phyloP scores from a whole-genome alignment of 2,888 invertebrate species.

The Eilema sororculum region DNA sequence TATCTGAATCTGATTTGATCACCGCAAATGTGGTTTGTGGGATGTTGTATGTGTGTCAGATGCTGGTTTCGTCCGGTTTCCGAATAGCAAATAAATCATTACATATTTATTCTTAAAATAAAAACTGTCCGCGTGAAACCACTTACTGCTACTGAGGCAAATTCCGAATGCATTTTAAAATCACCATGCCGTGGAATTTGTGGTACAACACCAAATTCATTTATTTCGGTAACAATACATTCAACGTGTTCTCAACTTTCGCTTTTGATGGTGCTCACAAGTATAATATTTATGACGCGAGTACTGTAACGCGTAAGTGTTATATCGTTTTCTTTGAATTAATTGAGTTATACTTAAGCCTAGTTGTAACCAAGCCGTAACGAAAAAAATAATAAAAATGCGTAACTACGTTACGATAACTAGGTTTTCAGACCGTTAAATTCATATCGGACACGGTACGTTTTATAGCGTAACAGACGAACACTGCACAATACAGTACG shows the following conservation, averaged over 20 bases:
- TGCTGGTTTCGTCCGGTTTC: no score
- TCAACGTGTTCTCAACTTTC: not conserved
- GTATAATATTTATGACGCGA: not conserved
- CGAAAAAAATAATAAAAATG: conserved; percentile 5
- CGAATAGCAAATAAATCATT: not conserved
- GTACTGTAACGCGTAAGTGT: not conserved
- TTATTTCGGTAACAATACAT: conserved; percentile 7
- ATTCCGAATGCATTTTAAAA: not conserved
- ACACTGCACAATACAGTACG: conserved; percentile 24
- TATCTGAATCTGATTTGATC: no score
- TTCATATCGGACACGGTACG: conserved; percentile 20
- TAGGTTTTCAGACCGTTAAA: conserved; percentile 23
- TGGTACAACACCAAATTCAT: not conserved
- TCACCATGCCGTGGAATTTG: not conserved
- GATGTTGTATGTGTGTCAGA: no score
- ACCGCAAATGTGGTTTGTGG: no score
- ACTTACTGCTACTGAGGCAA: not conserved
- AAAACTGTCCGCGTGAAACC: not conserved
- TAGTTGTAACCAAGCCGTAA: not conserved
- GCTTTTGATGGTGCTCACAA: not conserved
- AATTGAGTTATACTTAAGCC: conserved; percentile 7
- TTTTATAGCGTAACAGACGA: conserved; percentile 21
- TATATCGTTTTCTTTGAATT: not conserved
- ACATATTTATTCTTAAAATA: not conserved
- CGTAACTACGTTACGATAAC: conserved; percentile 18